Base-by-base conservation (phyloP, 2,888 invertebrate species). In the Cecidostiba fungosa region DNA sequence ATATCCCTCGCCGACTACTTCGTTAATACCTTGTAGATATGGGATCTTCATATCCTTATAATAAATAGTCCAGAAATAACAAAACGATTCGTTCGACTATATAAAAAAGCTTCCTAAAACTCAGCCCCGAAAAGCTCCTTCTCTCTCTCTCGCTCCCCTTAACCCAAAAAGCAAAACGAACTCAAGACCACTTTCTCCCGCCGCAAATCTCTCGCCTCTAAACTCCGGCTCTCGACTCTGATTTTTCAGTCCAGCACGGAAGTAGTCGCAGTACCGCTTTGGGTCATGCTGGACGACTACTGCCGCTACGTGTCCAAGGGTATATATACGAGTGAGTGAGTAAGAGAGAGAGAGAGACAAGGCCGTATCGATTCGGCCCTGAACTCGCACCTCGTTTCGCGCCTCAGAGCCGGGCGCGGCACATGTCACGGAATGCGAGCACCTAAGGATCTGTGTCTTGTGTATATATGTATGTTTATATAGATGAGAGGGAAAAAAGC, bases 311-410 rank as follows among this genome's bases (percentile, higher is more conserved):
- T 85, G 80, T 82, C 81, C 84, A 86, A 86, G 79, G 84, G 83
- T 74, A 73, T 59, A 82, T 66, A 36, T 16, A 36, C 74, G 26
- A 77, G 23, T 26, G 72, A 84, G 82, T 79, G 69, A 70, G 43
- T 85, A 83, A 83, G 50, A 77, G 82, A 82, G 82, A 84, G 85
- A 85, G 82, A 80, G 72, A 85, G 50, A 85, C 90, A 90, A 92
- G 91, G 91, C 89, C 90, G 89, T 92, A 93, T 93, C 91, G 93
- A 93, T 92, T 92, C 90, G 91, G 89, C 93, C 93, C 90, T 93
- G 93, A 93, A 93, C 92, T 92, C 92, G 29, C 62, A 77, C 69
- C 70, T 66, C 50, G 70, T 54, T 32, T 23, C 16, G 23, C 29
- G 50, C 26, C 47, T 59, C 81, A 3, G n/a, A n/a, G 39, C 12